These are phyloP conservation scores for Sesia bembeciformis DNA, from an alignment of 2,888 invertebrate species.

Conservation along the genomic window DNA sequence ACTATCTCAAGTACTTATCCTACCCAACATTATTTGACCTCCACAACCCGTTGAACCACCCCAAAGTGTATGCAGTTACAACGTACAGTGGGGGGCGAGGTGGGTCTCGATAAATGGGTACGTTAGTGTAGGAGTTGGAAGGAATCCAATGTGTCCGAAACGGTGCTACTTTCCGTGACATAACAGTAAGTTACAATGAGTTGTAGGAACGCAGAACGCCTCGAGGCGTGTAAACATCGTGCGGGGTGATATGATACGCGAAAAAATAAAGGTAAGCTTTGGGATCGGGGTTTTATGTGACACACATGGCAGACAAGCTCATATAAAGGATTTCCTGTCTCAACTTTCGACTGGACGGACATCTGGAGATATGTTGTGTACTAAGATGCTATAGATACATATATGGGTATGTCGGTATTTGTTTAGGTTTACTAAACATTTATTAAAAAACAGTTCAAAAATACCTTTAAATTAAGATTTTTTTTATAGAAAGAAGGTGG, in stretches of 20 bases:
- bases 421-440: no score
- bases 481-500: no score
- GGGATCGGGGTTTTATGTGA: not conserved
- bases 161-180: slow-evolving; percentile 41
- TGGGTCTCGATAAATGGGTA: slow-evolving; percentile 22
- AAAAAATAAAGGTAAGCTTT: not conserved
- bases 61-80: slow-evolving; percentile 1
- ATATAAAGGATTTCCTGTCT: not conserved
- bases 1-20: slow-evolving; percentile 6
- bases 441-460: no score
- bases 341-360: no score
- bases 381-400: no score
- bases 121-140: slow-evolving; percentile 39
- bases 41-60: slow-evolving; percentile 1
- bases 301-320: not conserved
- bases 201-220: slow-evolving; percentile 17
- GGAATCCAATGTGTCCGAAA: slow-evolving; percentile 52
- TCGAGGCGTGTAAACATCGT: slow-evolving; percentile 7
- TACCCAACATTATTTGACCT: slow-evolving; percentile 24
- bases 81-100: slow-evolving; percentile 8
- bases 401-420: no score
- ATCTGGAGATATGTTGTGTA: no score
- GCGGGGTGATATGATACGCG: not conserved
- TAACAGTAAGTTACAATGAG: slow-evolving; percentile 23
- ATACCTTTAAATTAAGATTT: no score